Percentiles rank a stretch among this genome's conserved stretches.
phyloP scores from a whole-genome alignment of 2,113 vertebrate species.

The Spea multiplicata region DNA sequence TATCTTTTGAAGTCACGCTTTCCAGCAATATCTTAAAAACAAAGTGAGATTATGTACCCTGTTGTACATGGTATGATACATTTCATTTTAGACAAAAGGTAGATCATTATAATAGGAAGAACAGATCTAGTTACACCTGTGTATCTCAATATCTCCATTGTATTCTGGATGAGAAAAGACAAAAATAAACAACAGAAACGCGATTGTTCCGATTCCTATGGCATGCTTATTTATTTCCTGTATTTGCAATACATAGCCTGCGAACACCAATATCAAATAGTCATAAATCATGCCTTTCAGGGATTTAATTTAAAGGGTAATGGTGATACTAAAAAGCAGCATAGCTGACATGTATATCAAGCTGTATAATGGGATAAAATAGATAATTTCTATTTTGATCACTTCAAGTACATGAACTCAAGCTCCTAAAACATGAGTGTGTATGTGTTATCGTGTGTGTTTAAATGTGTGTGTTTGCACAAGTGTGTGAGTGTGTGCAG shows the following conservation, averaged over 20 bases:
- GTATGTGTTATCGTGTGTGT: no score
- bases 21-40: background rate
- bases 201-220: slow-evolving; percentile 8
- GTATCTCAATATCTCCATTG: slow-evolving; percentile 13
- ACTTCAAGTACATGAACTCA: background rate
- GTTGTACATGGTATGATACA: slow-evolving; percentile 6
- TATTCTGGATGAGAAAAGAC: slow-evolving; percentile 7
- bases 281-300: slow-evolving; percentile 24
- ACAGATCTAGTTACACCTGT: background rate
- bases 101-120: slow-evolving; percentile 12
- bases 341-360: background rate
- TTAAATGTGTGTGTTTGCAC: no score
- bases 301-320: slow-evolving; percentile 21
- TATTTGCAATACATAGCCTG: slow-evolving; percentile 29
- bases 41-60: background rate
- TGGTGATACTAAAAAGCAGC: slow-evolving; percentile 5
- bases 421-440: no score
- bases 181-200: background rate
- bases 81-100: slow-evolving; percentile 24
- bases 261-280: background rate
- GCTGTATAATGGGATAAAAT: slow-evolving; percentile 22
- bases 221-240: slow-evolving; percentile 19
- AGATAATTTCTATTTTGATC: background rate
- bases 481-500: no score
- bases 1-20: slow-evolving; percentile 24